Evolutionary conservation across 2,113 vertebrate genomes (phyloP).

Genomic region (Cinclus mexicanus): DNA sequence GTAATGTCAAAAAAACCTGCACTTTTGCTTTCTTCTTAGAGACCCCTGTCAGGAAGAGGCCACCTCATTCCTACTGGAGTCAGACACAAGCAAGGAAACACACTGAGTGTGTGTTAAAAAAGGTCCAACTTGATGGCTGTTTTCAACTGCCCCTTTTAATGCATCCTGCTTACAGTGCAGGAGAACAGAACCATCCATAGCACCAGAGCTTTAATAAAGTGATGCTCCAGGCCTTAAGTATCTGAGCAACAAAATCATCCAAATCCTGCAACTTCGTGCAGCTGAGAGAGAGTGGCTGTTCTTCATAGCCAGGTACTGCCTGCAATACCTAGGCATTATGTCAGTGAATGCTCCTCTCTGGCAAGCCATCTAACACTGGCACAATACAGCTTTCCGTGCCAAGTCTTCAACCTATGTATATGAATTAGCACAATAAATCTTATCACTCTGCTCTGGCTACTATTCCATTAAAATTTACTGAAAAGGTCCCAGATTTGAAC

Average conservation of each 20-base stretch:
- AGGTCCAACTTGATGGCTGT: neutral
- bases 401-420: neutral
- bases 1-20: neutral
- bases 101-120: neutral
- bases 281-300: neutral
- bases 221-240: neutral
- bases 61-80: neutral
- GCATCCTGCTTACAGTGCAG: neutral
- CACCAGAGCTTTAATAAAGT: neutral
- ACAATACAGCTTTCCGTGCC: neutral
- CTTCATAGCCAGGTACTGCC: neutral
- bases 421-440: neutral
- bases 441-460: neutral
- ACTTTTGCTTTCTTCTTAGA: neutral
- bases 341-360: neutral
- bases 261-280: neutral
- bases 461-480: neutral
- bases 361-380: neutral
- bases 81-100: rapidly evolving
- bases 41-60: neutral
- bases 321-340: neutral
- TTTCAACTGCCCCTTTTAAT: neutral
- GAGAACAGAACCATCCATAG: neutral
- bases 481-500: neutral
- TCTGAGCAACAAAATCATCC: neutral